Evolutionary conservation across 2,888 invertebrate genomes (phyloP), one percentile per base, ranked within the genome.

Genomic region (Parnassius orleans): DNA sequence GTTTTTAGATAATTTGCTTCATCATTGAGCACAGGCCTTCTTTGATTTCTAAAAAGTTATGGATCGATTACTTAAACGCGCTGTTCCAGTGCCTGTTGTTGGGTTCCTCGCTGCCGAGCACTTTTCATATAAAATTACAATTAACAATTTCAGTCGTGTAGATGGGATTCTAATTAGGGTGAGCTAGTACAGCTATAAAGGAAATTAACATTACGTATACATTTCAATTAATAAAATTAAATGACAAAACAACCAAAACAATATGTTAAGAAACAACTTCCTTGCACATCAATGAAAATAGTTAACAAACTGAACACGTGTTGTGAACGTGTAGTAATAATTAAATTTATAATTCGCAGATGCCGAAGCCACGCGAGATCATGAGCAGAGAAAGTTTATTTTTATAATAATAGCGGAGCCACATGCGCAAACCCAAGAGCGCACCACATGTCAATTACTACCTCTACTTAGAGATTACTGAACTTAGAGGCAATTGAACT

Each of bases 351-450:
- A 89, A 84, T 90, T 84, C 83, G 85, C 91, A 91, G 90, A 90
- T 90, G 90, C 84, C 70, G 70, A 63, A 72, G 83, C 86, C 86
- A 84, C 87, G 84, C 87, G 86, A 84, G 84, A 84, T 81, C 82
- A 71, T 77, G 77, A 77, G 77, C 75, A 83, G 86, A 86, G 91
- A 91, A 91, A 91, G 91, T 90, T 91, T 91, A 91, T 90, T 90
- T 90, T 89, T 90, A 85, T 86, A 90, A 90, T 90, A 90, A 89
- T 90, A 91, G 90, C 90, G 83, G 84, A 81, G 76, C 85, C 89
- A 90, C 77, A 88, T 90, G 90, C 81, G 86, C 81, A 69, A 79
- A 79, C 77, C 72, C 69, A 68, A 78, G 75, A 73, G 81, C 82
- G 42, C 14, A 82, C 82, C 90, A 90, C 84, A 89, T 90, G 90